Evolutionary conservation across 2,888 invertebrate species (phyloP), one percentile per base, ranked within the genome.

Genomic region (Blomia tropicalis): DNA sequence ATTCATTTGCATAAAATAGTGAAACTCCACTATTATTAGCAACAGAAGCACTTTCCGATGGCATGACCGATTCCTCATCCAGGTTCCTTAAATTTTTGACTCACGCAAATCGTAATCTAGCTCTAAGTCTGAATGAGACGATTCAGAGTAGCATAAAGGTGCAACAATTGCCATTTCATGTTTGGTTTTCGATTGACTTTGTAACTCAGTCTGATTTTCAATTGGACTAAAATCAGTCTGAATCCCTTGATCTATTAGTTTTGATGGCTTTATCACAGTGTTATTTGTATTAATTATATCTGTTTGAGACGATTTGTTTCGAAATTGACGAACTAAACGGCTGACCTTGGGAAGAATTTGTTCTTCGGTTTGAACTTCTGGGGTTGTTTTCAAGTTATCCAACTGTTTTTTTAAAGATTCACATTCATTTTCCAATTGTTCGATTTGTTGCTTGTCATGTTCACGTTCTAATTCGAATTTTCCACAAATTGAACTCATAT

Each of bases 1-100:
- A 43, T 54, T 64, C 64, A 36, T 64, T 64, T 23, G 43, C 59
- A 60, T 64, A 63, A n/a, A 63, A 64, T 27, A 64, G 31, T 2
- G 64, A 64, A 4, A 60, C 54, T 4, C 29, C 36, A 36, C 2
- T 2, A 4, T 56, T 23, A 2, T 14, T 22, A 29, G 31, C 4
- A 14, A 30, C n/a, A 29, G 56, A 36, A 32, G 56, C 14, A 2
- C 29, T 56, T 30, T 44, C 4, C 44, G 44, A 11, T n/a, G n/a
- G 4, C 36, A 11, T 36, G 36, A 2, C 3, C 17, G n/a, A n/a
- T n/a, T n/a, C n/a, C n/a, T n/a, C n/a, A n/a, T n/a, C n/a, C n/a
- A n/a, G n/a, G n/a, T n/a, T n/a, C n/a, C n/a, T n/a, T n/a, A n/a
- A n/a, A n/a, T n/a, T 47, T 17, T 14, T 22, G 11, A 2, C 11